Evolutionary conservation across 2,888 invertebrate species (phyloP).

Genomic region (Limnephilus lunatus): DNA sequence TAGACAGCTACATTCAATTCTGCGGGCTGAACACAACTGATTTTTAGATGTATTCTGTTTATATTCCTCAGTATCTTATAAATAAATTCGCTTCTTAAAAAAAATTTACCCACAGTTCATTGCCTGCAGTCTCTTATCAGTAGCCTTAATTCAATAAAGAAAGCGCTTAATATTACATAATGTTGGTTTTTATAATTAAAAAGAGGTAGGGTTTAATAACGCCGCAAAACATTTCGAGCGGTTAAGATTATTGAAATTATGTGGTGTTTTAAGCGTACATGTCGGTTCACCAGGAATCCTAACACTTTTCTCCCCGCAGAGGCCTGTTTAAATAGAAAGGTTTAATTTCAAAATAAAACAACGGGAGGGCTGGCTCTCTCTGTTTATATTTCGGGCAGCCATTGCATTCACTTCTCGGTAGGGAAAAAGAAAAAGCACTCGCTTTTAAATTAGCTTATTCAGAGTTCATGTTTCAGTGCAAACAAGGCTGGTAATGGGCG

Average conservation of each 20-base stretch:
- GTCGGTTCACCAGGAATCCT: background rate
- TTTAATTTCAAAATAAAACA: slow-evolving; percentile 26
- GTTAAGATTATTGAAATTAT: background rate
- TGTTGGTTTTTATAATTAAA: background rate
- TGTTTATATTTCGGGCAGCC: slow-evolving; percentile 34
- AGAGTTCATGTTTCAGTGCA: slow-evolving; percentile 45
- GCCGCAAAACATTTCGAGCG: background rate
- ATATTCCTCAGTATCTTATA: too few species aligned
- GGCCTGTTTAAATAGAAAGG: slow-evolving; percentile 22
- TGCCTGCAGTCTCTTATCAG: background rate
- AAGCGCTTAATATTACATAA: background rate
- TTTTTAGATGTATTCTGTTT: too few species aligned
- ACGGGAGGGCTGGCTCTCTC: background rate
- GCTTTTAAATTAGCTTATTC: slow-evolving; percentile 46
- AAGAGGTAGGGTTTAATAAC: background rate
- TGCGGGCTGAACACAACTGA: too few species aligned
- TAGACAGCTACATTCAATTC: too few species aligned
- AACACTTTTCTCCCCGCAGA: background rate
- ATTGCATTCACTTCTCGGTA: slow-evolving; percentile 17
- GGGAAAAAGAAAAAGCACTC: slow-evolving; percentile 27
- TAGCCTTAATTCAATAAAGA: background rate
- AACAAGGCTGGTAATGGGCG: slow-evolving; percentile 21
- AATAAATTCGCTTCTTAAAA: background rate
- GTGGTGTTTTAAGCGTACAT: background rate
- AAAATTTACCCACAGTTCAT: background rate